These are phyloP conservation scores for Caenorhabditis macrosperma DNA, from an alignment of 2,888 invertebrate genomes.

Conservation along the genomic window DNA sequence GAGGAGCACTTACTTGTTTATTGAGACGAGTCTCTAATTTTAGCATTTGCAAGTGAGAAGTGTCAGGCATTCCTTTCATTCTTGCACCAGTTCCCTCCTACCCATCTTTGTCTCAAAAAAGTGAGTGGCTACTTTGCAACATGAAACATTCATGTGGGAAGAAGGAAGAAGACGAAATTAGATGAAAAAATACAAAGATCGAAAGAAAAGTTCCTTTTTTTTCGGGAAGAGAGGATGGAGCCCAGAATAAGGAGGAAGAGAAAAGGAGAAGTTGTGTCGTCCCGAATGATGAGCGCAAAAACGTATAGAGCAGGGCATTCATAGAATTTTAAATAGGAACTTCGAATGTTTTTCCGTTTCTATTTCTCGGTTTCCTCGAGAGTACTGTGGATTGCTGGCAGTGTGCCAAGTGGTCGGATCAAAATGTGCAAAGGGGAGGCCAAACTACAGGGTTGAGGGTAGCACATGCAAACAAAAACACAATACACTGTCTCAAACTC, in stretches of 20 bases:
- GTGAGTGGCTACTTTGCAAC: background rate
- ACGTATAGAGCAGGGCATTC: constrained; percentile 8
- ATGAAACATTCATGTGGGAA: constrained; percentile 2
- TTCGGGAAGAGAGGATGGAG: background rate
- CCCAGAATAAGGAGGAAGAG: background rate
- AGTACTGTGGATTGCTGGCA: background rate
- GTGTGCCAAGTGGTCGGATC: constrained; percentile 17
- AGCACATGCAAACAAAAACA: constrained; percentile 50
- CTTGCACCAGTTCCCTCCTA: background rate
- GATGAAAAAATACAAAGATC: background rate
- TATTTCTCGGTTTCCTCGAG: background rate
- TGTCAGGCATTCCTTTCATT: no score
- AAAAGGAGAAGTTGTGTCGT: background rate
- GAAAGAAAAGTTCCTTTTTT: background rate
- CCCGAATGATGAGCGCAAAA: background rate
- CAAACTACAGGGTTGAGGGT: constrained; percentile 30
- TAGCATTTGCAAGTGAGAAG: background rate
- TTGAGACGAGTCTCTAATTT: background rate
- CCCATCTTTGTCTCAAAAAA: background rate
- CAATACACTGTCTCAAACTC: constrained; percentile 52
- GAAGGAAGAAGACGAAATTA: background rate
- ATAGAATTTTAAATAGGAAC: constrained; percentile 20
- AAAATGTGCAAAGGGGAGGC: constrained; percentile 14
- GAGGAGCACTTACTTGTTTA: constrained; percentile 26
- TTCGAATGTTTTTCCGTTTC: background rate